Conservation (phyloP, 2,113 vertebrate genomes). For the Eonycteris spelaea region DNA sequence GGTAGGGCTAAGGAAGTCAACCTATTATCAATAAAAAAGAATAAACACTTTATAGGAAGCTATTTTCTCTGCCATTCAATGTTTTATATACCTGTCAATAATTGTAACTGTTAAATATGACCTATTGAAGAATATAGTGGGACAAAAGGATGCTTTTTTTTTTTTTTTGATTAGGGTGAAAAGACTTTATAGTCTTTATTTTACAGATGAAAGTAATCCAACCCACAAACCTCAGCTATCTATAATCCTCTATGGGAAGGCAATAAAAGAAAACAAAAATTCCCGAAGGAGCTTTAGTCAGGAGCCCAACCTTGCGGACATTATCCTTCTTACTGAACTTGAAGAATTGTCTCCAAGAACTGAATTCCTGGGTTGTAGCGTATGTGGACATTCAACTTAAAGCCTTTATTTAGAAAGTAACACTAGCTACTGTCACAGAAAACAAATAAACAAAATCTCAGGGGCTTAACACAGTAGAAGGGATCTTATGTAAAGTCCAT, state of each 20-base stretch:
- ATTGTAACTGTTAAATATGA: slow-evolving; percentile 74
- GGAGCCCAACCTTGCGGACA: not conserved
- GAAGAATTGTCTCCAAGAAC: not conserved
- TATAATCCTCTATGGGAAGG: slow-evolving; percentile 51
- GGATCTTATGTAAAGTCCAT: not conserved
- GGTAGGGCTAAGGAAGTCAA: slow-evolving; percentile 43
- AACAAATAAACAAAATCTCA: not conserved
- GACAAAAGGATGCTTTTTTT: slow-evolving; percentile 51
- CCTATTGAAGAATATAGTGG: slow-evolving; percentile 61
- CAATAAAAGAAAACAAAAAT: slow-evolving; percentile 50
- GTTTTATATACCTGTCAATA: slow-evolving; percentile 74
- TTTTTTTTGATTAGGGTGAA: slow-evolving; percentile 56
- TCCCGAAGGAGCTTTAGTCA: slow-evolving; percentile 23
- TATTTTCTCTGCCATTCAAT: slow-evolving; percentile 69
- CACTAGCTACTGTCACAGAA: not conserved
- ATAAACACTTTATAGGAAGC: slow-evolving; percentile 71
- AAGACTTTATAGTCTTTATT: slow-evolving; percentile 67
- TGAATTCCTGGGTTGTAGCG: not conserved
- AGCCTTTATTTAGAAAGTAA: not conserved
- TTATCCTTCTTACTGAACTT: not conserved
- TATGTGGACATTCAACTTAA: not conserved
- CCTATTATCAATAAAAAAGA: slow-evolving; percentile 78
- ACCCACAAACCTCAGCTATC: slow-evolving; percentile 51
- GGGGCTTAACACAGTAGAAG: not conserved
- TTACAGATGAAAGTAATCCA: slow-evolving; percentile 72